Percentiles rank a stretch among this genome's conserved stretches.
Evolutionary conservation across 23 tunicate species (phyloP).

Genomic region (Oikopleura vanhoeffeni): DNA sequence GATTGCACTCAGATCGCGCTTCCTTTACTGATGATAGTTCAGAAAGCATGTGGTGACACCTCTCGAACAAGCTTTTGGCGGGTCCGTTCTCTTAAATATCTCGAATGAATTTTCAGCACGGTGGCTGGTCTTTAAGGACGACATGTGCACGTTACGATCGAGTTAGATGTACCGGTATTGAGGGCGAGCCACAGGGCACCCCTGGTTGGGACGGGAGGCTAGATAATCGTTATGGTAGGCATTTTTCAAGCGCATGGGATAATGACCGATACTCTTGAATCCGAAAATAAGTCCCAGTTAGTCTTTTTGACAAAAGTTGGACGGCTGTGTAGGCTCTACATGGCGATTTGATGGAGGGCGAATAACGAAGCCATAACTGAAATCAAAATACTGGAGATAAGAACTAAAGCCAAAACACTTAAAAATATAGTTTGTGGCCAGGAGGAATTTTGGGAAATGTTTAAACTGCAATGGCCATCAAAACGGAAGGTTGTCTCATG

Average conservation of each 20-base stretch:
- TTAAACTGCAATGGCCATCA: background rate
- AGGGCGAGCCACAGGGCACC: conserved; percentile 33
- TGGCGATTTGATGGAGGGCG: conserved; percentile 32
- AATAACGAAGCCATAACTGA: background rate
- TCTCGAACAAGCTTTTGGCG: conserved; percentile 82
- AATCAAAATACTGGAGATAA: background rate
- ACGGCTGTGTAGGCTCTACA: conserved; percentile 57
- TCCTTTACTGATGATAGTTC: conserved; percentile 65
- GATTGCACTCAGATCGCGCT: conserved; percentile 32
- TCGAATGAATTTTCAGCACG: conserved; percentile 41
- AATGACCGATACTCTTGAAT: conserved; percentile 73
- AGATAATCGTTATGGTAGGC: conserved; percentile 59
- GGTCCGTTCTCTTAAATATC: conserved; percentile 59
- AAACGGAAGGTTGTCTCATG: background rate
- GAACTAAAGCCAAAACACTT: background rate
- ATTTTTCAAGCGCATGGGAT: conserved; percentile 72
- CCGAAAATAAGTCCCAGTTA: conserved; percentile 40
- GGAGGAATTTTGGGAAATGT: background rate
- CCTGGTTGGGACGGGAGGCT: conserved; percentile 60
- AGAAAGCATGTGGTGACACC: conserved; percentile 66
- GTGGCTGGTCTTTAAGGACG: conserved; percentile 24
- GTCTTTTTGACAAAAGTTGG: conserved; percentile 53
- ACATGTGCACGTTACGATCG: conserved; percentile 22
- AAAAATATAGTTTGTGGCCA: background rate
- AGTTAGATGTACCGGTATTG: conserved; percentile 38